These are phyloP conservation scores for Notodonta ziczac DNA, from an alignment of 2,888 invertebrate species.

Conservation along the genomic window DNA sequence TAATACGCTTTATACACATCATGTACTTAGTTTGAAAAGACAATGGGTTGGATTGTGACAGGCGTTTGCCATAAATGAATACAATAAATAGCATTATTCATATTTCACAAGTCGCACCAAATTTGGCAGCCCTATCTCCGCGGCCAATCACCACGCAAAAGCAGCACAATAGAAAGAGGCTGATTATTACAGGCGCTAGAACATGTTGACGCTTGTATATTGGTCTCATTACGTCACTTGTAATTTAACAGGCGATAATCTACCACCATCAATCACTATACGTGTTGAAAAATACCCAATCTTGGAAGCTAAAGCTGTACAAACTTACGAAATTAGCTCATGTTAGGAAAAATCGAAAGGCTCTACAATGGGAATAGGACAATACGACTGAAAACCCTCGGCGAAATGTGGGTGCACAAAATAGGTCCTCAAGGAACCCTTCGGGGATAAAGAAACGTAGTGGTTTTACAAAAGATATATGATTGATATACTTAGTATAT, in stretches of 20 bases:
- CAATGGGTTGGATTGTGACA: neutral
- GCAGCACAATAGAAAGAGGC: constrained; percentile 20
- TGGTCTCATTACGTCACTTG: constrained; percentile 23
- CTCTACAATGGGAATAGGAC: no score
- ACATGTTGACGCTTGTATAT: constrained; percentile 9
- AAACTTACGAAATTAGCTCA: no score
- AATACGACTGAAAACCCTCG: no score
- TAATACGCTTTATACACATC: neutral
- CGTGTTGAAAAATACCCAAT: no score
- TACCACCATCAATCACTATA: neutral
- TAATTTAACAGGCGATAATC: neutral
- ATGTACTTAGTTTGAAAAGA: neutral
- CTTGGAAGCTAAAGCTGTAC: no score
- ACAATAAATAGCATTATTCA: constrained; percentile 1
- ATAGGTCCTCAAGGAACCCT: no score
- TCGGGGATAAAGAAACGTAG: no score
- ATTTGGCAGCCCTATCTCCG: constrained; percentile 13
- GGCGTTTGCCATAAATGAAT: neutral
- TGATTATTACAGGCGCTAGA: constrained; percentile 15
- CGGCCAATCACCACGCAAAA: constrained; percentile 18
- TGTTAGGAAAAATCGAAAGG: no score
- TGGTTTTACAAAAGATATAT: no score
- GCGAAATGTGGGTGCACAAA: no score
- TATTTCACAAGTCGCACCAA: constrained; percentile 1
- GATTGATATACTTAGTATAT: no score